Conservation (phyloP, 2,797 vertebrate genomes). For the Myotis pilosus region DNA sequence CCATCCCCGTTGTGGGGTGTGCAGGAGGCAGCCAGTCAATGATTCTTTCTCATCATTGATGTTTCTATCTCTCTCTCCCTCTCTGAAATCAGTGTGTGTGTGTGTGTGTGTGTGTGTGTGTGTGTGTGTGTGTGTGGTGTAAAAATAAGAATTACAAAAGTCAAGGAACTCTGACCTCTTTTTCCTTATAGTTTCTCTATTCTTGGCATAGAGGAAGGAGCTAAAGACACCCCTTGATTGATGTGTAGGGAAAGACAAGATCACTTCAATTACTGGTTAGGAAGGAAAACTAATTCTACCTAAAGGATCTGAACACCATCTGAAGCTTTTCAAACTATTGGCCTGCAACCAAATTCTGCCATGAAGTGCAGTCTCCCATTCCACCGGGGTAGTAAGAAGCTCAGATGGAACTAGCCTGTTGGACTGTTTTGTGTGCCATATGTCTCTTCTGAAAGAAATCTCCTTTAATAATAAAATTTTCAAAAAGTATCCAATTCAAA, state of each 20-base stretch:
- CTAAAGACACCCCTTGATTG: neutral
- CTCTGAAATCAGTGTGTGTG: no score
- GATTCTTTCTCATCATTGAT: no score
- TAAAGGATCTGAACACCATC: neutral
- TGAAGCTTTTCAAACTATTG: neutral
- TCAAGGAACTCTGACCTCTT: neutral
- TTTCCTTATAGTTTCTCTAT: neutral
- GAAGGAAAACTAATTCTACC: conserved; percentile 28
- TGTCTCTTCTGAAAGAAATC: conserved; percentile 38
- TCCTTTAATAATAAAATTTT: conserved; percentile 22
- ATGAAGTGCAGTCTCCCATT: neutral
- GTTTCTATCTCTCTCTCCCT: no score
- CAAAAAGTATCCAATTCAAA: conserved; percentile 12
- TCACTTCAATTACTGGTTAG: neutral
- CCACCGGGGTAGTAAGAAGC: conserved; percentile 21
- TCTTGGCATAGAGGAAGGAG: neutral
- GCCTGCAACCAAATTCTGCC: neutral
- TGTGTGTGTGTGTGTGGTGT: no score
- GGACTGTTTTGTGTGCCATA: neutral
- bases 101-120: no score
- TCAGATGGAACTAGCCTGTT: conserved; percentile 21
- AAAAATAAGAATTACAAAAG: neutral
- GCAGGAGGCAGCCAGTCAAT: no score
- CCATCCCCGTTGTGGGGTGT: no score
- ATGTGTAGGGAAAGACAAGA: neutral